phyloP scores from a whole-genome alignment of 2,797 vertebrate genomes.

The Crax fasciolata region DNA sequence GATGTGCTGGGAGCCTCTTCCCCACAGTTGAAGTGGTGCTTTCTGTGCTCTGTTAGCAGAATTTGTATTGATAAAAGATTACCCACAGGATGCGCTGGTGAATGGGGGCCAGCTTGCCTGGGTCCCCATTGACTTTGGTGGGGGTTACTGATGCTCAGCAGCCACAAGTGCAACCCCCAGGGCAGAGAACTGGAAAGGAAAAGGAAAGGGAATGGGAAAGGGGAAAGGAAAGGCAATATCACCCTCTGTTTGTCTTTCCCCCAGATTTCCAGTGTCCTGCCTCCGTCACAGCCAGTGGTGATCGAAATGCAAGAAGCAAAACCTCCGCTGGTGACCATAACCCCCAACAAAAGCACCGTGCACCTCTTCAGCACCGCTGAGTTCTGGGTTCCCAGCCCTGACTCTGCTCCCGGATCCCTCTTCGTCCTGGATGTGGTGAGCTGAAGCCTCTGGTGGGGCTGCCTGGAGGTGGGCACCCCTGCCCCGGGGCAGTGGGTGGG shows the following conservation, averaged over 20 bases:
- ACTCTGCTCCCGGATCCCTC: background rate
- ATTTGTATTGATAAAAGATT: background rate
- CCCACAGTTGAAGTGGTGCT: too few relatives aligned
- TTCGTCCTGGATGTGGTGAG: constrained; percentile 72
- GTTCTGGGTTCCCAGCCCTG: background rate
- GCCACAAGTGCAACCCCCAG: background rate
- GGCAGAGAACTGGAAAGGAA: background rate
- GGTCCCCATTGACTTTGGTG: background rate
- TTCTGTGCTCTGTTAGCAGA: background rate
- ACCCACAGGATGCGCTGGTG: background rate
- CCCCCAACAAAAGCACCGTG: constrained; percentile 31
- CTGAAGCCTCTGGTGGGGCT: background rate
- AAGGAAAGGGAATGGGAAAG: too few relatives aligned
- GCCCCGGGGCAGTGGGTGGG: accelerated
- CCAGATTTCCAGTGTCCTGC: constrained; percentile 49
- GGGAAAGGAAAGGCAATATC: background rate
- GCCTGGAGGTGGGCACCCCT: background rate
- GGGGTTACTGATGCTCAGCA: background rate
- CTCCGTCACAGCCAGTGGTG: constrained; percentile 25
- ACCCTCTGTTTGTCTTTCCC: background rate
- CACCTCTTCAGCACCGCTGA: constrained; percentile 56
- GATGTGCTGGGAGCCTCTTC: too few relatives aligned
- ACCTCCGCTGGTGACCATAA: constrained; percentile 54
- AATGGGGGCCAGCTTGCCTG: background rate
- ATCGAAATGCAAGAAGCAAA: constrained; percentile 34